These are phyloP conservation scores for Istiophorus platypterus DNA, from an alignment of 2,113 vertebrate species.

Conservation along the genomic window DNA sequence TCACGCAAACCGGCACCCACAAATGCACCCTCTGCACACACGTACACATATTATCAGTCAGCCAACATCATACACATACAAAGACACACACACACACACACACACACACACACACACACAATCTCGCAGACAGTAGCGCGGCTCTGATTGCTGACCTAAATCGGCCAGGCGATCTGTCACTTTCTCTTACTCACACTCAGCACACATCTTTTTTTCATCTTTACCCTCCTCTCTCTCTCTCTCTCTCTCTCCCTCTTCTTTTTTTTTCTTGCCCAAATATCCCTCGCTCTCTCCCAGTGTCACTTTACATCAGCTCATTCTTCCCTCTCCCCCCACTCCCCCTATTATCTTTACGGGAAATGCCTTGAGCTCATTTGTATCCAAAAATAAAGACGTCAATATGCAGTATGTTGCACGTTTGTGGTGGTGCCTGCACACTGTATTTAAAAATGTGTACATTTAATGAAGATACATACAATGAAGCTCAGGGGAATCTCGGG, in stretches of 20 bases:
- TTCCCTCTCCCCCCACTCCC: conserved; percentile 15
- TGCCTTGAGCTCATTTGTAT: conserved; percentile 37
- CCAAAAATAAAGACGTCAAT: conserved; percentile 7
- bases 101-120: conserved; percentile 55
- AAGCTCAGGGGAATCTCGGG: conserved; percentile 28
- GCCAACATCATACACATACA: conserved; percentile 27
- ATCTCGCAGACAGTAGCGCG: conserved; percentile 71
- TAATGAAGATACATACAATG: conserved; percentile 15
- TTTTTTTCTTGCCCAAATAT: conserved; percentile 57
- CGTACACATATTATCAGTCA: conserved; percentile 23
- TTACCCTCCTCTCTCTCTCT: conserved; percentile 25
- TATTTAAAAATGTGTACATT: background rate
- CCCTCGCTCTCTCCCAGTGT: conserved; percentile 52
- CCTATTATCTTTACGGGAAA: conserved; percentile 38
- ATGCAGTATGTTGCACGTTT: conserved; percentile 11
- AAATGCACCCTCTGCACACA: conserved; percentile 6
- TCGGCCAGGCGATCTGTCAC: conserved; percentile 82
- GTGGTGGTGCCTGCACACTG: background rate
- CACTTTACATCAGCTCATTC: conserved; percentile 67
- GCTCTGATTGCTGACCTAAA: conserved; percentile 85
- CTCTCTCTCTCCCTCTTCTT: conserved; percentile 18
- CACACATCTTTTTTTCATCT: conserved; percentile 67
- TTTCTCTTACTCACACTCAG: conserved; percentile 84
- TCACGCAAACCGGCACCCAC: conserved; percentile 43
- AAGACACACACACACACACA: conserved; percentile 18